A percentile compares a stretch with the other conserved stretches of the same genome.
These are phyloP conservation scores for Cydia pomonella DNA, from an alignment of 1,140 invertebrate genomes.

Conservation along the genomic window DNA sequence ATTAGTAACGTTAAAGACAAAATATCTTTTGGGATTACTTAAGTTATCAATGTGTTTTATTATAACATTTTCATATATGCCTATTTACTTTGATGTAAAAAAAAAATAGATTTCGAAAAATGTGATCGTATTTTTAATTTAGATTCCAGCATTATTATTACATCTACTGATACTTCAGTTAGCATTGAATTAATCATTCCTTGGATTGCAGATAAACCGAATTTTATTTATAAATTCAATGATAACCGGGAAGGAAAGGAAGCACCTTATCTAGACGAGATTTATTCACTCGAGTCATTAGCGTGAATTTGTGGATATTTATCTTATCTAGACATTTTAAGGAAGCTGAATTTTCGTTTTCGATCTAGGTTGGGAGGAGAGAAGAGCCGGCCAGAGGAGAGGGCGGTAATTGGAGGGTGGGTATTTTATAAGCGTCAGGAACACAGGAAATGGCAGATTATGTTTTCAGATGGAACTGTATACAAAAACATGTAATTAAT, in stretches of 20 bases:
- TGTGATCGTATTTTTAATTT: no score
- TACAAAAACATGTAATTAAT: not conserved
- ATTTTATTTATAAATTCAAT: conserved; percentile 41
- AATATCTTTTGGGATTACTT: not conserved
- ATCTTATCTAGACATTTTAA: conserved; percentile 62
- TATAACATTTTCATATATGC: no score
- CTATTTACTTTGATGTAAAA: no score
- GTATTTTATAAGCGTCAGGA: conserved; percentile 59
- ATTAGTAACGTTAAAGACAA: not conserved
- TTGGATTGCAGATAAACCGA: not conserved
- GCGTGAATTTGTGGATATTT: conserved; percentile 70
- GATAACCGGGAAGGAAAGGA: conserved; percentile 31
- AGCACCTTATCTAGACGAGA: conserved; percentile 24
- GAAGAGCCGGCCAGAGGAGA: conserved; percentile 63
- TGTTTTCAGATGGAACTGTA: conserved; percentile 30
- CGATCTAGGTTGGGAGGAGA: conserved; percentile 76
- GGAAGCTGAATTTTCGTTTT: conserved; percentile 78
- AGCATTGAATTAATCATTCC: conserved; percentile 12
- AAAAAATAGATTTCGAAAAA: no score
- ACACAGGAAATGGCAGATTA: conserved; percentile 14
- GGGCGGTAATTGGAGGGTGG: conserved; percentile 75
- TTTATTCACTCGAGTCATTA: conserved; percentile 29
- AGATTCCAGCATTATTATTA: not conserved
- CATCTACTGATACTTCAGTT: conserved; percentile 9
- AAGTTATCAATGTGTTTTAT: no score